Evolutionary conservation across 2,888 invertebrate genomes (phyloP), one percentile per base, ranked within the genome.

Genomic region (Chromoteleia sp.): DNA sequence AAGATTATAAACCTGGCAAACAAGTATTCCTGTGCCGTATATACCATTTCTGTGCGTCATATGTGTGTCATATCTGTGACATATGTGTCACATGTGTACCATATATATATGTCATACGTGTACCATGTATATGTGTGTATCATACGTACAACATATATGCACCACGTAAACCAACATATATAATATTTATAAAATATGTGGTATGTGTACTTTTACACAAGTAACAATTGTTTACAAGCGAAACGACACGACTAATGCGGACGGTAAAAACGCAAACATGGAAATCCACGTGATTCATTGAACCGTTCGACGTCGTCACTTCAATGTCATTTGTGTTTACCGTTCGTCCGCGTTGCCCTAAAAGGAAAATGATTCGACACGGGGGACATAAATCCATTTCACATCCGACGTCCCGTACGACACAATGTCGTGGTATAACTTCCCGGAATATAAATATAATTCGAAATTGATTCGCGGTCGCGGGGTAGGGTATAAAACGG

Each of bases 351-450:
- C 45, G 50, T 41, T 45, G 25, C 77, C 70, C 61, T 68, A 54
- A 70, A 77, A 77, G 77, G 77, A 68, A 77, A 77, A 77, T 77
- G 77, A 77, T 77, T 77, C 77, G 68, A 61, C 77, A 56, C 33
- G 48, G 61, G 54, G 43, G 17, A 77, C 52, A 77, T 77, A 77
- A 77, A 77, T 77, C 70, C 61, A 70, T 45, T 70, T 70, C 70
- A 63, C 54, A 70, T 77, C 70, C 77, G 77, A 61, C 70, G 50
- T 61, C 63, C 29, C 54, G 67, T 52, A 52, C 59, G 59, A 52
- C 52, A 68, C 68, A 77, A 77, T 77, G 59, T 68, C 48, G 43
- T 8, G 43, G 52, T 12, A 39, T 21, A 33, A 39, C 48, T 68
- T 68, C 4, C 52, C 19, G 19, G 10, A 1, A 33, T 33, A 8